phyloP scores from a whole-genome alignment of 2,113 vertebrate species.

The Erythrolamprus reginae region DNA sequence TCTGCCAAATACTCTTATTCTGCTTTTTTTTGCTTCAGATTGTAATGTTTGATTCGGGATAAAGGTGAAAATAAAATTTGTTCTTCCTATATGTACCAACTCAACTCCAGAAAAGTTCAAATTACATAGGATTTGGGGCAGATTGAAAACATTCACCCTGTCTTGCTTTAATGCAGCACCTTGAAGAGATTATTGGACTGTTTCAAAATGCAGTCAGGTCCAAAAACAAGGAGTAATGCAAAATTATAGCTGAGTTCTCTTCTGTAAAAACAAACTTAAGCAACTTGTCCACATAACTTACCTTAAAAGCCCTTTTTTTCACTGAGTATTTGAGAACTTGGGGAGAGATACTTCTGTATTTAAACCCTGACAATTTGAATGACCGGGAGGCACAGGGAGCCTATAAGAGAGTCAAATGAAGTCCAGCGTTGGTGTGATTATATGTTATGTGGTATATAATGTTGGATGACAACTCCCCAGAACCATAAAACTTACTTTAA shows the following conservation, averaged over 20 bases:
- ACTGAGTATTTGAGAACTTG: constrained; percentile 75
- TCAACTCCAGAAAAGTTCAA: constrained; percentile 43
- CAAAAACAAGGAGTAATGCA: constrained; percentile 36
- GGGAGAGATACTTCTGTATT: constrained; percentile 76
- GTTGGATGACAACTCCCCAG: constrained; percentile 99
- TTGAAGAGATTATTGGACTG: constrained; percentile 38
- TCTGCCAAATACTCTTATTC: constrained; percentile 60
- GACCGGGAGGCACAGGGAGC: constrained; percentile 87
- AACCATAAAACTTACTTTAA: constrained; percentile 99
- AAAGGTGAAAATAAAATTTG: not conserved
- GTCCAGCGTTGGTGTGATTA: constrained; percentile 96
- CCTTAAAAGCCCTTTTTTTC: constrained; percentile 81
- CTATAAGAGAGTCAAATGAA: constrained; percentile 96
- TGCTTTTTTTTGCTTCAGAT: constrained; percentile 27
- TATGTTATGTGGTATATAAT: constrained; percentile 99
- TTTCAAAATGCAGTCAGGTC: constrained; percentile 46
- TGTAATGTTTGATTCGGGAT: not conserved
- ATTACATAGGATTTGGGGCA: not conserved
- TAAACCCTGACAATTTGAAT: constrained; percentile 80
- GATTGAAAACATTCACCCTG: not conserved
- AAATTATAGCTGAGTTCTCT: constrained; percentile 44
- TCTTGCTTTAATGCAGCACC: constrained; percentile 38
- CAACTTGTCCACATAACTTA: constrained; percentile 79
- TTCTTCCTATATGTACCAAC: constrained; percentile 21
- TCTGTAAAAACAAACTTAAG: constrained; percentile 70